phyloP scores from a whole-genome alignment of 2,113 vertebrate genomes.

The Galeopterus variegatus region DNA sequence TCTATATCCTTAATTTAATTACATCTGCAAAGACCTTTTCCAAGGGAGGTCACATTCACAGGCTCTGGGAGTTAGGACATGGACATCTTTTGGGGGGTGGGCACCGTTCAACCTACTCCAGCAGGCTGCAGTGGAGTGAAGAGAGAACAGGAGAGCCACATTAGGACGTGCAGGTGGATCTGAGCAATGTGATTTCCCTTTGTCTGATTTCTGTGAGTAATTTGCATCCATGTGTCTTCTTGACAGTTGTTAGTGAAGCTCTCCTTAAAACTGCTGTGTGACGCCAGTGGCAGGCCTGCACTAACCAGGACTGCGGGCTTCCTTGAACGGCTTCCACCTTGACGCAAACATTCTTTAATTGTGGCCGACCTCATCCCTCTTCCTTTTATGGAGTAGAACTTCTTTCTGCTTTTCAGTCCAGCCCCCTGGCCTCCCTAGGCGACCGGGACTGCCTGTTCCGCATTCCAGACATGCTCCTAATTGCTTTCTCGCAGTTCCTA shows the following conservation, averaged over 20 bases:
- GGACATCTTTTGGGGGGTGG: not conserved
- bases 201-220: not conserved
- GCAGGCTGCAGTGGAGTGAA: not conserved
- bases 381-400: not conserved
- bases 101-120: not conserved
- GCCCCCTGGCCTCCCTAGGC: not conserved
- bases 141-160: not conserved
- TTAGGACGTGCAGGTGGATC: not conserved
- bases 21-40: not conserved
- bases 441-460: not conserved
- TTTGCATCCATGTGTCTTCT: not conserved
- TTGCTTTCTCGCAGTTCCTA: not conserved
- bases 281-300: too few relatives aligned
- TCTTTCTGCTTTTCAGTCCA: not conserved
- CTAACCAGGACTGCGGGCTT: not conserved
- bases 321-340: not conserved
- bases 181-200: not conserved
- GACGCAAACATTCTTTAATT: not conserved
- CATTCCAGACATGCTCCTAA: not conserved
- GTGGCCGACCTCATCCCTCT: not conserved
- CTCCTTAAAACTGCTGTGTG: not conserved
- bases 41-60: not conserved
- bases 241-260: not conserved
- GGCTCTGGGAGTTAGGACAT: not conserved
- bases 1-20: not conserved